Evolutionary conservation across 2,797 vertebrate genomes (phyloP).

Genomic region (Lepidocolaptes lacrymiger): DNA sequence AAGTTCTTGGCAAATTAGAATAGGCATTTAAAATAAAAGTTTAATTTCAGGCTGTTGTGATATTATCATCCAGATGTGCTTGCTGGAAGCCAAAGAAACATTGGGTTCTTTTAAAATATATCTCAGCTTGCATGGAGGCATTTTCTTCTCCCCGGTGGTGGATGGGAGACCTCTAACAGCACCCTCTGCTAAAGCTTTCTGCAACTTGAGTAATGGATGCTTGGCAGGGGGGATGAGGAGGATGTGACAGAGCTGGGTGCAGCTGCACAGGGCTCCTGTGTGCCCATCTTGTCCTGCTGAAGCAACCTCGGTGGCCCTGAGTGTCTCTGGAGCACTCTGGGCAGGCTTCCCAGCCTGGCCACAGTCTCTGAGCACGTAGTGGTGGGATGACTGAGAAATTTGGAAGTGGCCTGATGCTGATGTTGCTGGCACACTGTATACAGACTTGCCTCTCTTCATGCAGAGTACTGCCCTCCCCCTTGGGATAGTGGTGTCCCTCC

Average conservation of each 20-base stretch:
- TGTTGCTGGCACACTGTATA: neutral
- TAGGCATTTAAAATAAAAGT: neutral
- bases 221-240: neutral
- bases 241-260: neutral
- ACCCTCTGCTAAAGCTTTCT: neutral
- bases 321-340: neutral
- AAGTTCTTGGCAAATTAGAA: neutral
- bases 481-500: fast-evolving
- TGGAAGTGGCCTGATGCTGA: neutral
- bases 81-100: neutral
- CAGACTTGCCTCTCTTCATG: fast-evolving
- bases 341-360: neutral
- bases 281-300: fast-evolving
- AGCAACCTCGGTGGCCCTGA: neutral
- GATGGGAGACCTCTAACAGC: neutral
- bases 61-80: neutral
- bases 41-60: neutral
- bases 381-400: neutral
- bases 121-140: neutral
- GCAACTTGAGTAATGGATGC: fast-evolving
- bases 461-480: fast-evolving
- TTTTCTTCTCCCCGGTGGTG: neutral
- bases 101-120: neutral
- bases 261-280: fast-evolving
- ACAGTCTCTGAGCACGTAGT: neutral